Base-by-base conservation (phyloP, 2,113 vertebrate species). In the Psilopsiagon aurifrons region DNA sequence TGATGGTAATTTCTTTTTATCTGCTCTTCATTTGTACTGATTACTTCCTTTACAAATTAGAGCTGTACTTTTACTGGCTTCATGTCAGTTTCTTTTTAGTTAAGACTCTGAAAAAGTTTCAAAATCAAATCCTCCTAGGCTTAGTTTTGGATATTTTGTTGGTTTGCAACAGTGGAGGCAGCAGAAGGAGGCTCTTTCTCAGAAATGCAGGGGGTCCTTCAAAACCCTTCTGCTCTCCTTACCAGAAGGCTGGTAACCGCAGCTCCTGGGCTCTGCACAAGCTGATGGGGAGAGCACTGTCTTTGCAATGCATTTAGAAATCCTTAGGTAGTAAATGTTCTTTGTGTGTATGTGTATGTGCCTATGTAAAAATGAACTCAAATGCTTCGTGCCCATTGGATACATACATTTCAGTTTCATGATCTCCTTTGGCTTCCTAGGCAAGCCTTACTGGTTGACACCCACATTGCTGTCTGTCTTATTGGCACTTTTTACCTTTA, bases 1-100 rank as follows among this genome's bases (percentile, higher is more conserved):
- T 39, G 28, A 83, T 69, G 64, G 29, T 17, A 92, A 94, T 94
- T 94, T 93, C 88, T 94, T 96, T 96, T 93, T 88, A 86, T 92
- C 83, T 91, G 55, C 55, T 92, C 73, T 92, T 95, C 55, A 78
- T 92, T 93, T 96, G 71, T 88, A 83, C 71, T 83, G 91, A 94
- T 96, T 93, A 46, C 51, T 91, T 93, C 70, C 67, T 47, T 88
- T 86, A 74, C 74, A 90, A 85, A 92, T 94, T 92, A 88, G 47
- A 90, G 41, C 12, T 76, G 57, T 73, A 69, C 35, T 79, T 94
- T 75, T 52, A 68, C 52, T 69, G 49, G 13, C 20, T 73, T 31
- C 39, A 17, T 43, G 25, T 75, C 86, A 62, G 29, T 54, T 89
- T 75, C 81, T 82, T 86, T 79, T 37, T 27, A 59, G 14, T 70